phyloP scores from a whole-genome alignment of 2,797 vertebrate species.

The Gastrophryne carolinensis region DNA sequence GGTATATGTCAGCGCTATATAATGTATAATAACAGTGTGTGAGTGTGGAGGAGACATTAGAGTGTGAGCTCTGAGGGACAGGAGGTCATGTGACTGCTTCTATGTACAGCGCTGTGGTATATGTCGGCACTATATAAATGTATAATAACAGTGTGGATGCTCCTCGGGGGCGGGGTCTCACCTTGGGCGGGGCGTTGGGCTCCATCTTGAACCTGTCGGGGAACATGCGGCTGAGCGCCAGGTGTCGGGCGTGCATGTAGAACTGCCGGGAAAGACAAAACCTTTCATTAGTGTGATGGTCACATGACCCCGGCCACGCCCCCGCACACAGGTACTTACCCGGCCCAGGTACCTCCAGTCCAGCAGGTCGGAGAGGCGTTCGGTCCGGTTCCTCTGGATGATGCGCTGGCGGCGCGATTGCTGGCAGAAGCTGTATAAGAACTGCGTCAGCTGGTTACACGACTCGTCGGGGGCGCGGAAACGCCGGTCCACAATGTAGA shows the following conservation, averaged over 20 bases:
- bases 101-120: too few relatives aligned
- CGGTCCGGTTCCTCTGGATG: conserved; percentile 91
- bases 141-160: too few relatives aligned
- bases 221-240: conserved; percentile 87
- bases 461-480: conserved; percentile 89
- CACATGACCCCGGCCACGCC: neutral
- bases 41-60: too few relatives aligned
- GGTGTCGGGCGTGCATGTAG: conserved; percentile 85
- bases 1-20: too few relatives aligned
- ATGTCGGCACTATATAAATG: too few relatives aligned
- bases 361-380: conserved; percentile 90
- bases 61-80: too few relatives aligned
- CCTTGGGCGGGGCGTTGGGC: conserved; percentile 73
- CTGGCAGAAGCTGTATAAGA: conserved; percentile 91
- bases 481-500: conserved; percentile 93
- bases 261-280: conserved; percentile 73
- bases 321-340: conserved; percentile 65
- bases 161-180: conserved; percentile 63
- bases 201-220: conserved; percentile 87
- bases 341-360: conserved; percentile 94
- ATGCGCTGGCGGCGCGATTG: conserved; percentile 92
- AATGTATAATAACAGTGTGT: too few relatives aligned
- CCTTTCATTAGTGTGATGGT: too few relatives aligned
- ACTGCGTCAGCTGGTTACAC: conserved; percentile 93
- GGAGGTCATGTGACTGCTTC: too few relatives aligned